These are phyloP conservation scores for Athrips mouffetella DNA, from an alignment of 2,888 invertebrate species.

Conservation along the genomic window DNA sequence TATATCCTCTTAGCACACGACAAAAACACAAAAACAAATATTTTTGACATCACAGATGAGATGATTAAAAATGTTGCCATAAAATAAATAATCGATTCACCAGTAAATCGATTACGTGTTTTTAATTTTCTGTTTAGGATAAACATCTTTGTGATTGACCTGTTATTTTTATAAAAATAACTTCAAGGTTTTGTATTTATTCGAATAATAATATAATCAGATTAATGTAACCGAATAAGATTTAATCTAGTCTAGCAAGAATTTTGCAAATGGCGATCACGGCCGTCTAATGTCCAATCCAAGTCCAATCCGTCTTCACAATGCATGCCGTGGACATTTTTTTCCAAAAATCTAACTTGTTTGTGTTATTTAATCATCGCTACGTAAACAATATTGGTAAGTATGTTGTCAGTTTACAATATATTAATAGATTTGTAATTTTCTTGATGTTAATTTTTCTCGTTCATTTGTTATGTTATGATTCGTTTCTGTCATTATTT, in stretches of 20 bases:
- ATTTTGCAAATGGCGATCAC: constrained; percentile 65
- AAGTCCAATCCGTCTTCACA: constrained; percentile 52
- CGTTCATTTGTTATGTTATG: constrained; percentile 74
- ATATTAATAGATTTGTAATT: background rate
- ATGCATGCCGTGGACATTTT: constrained; percentile 51
- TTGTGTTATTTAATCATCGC: constrained; percentile 31
- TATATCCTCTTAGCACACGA: too few relatives aligned
- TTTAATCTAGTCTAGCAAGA: background rate
- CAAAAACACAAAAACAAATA: too few relatives aligned
- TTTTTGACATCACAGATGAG: background rate
- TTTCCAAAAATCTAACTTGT: constrained; percentile 39
- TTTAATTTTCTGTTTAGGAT: too few relatives aligned
- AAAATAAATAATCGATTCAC: background rate
- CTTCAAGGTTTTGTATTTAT: background rate
- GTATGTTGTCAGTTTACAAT: constrained; percentile 18
- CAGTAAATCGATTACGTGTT: background rate
- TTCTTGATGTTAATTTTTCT: constrained; percentile 41
- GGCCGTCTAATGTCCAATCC: constrained; percentile 44
- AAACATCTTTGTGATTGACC: too few relatives aligned
- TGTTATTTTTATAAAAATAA: background rate
- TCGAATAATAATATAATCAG: background rate
- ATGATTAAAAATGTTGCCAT: constrained; percentile 10
- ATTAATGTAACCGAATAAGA: background rate
- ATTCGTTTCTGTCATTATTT: constrained; percentile 70
- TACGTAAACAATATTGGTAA: constrained; percentile 29